Percentiles rank a stretch among this genome's conserved stretches.
phyloP scores from a whole-genome alignment of 1,140 invertebrate species.

The Neomicropteryx cornuta region DNA sequence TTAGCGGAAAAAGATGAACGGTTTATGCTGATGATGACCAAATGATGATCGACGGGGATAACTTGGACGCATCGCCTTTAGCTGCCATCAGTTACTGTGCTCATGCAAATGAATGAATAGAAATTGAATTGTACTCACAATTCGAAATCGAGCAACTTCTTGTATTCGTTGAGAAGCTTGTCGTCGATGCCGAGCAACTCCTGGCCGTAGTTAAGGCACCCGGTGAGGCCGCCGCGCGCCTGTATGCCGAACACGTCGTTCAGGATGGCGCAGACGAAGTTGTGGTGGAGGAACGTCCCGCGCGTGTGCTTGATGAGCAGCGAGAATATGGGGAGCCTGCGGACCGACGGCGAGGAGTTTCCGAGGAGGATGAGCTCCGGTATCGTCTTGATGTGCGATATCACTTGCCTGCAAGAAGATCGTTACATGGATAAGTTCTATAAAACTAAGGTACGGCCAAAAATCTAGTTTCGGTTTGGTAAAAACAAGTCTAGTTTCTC shows the following conservation, averaged over 20 bases:
- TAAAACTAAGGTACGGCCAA: constrained; percentile 1
- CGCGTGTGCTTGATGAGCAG: constrained; percentile 73
- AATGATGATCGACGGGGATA: too few species aligned
- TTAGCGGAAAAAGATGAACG: too few species aligned
- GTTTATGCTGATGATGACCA: too few species aligned
- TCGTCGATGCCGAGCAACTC: constrained; percentile 75
- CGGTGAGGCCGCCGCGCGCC: constrained; percentile 66
- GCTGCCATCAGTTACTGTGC: too few species aligned
- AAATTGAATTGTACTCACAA: too few species aligned
- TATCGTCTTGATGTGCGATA: constrained; percentile 60
- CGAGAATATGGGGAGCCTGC: constrained; percentile 73
- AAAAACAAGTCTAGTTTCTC: too few species aligned
- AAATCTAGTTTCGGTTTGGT: too few species aligned
- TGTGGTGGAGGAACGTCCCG: constrained; percentile 79
- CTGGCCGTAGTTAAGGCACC: constrained; percentile 61
- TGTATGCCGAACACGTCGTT: constrained; percentile 92
- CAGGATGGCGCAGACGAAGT: constrained; percentile 76
- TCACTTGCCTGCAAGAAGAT: constrained; percentile 52
- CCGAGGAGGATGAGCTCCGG: constrained; percentile 73
- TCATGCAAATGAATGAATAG: too few species aligned
- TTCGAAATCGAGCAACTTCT: constrained; percentile 63
- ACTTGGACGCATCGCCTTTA: too few species aligned
- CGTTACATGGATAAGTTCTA: constrained; percentile 1
- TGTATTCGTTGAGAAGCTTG: constrained; percentile 62
- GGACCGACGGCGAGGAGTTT: constrained; percentile 46